phyloP scores from a whole-genome alignment of 2,113 vertebrate genomes.

The Oryzias melastigma region DNA sequence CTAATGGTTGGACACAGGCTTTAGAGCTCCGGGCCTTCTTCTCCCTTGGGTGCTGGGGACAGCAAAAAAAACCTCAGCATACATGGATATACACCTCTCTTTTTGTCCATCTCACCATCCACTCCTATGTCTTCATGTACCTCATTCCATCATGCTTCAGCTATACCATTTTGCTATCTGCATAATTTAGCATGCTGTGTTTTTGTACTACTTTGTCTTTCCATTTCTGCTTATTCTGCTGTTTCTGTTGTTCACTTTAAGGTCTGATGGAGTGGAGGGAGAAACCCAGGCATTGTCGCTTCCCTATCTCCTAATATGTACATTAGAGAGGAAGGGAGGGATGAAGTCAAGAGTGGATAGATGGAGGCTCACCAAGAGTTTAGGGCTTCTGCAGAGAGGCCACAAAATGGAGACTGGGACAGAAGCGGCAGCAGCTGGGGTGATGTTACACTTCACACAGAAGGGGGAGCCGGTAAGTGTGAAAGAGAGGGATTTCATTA shows the following conservation, averaged over 20 bases:
- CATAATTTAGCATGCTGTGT: slow-evolving; percentile 76
- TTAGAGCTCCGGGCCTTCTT: slow-evolving; percentile 54
- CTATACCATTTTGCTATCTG: slow-evolving; percentile 62
- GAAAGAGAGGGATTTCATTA: slow-evolving; percentile 51
- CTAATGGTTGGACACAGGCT: slow-evolving; percentile 7
- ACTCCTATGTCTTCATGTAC: slow-evolving; percentile 50
- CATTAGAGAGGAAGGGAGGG: slow-evolving; percentile 26
- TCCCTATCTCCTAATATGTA: slow-evolving; percentile 57
- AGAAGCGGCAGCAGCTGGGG: slow-evolving; percentile 68
- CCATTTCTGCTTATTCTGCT: slow-evolving; percentile 61
- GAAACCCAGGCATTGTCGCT: slow-evolving; percentile 57
- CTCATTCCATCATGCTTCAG: slow-evolving; percentile 53
- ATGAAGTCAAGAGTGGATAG: slow-evolving; percentile 44
- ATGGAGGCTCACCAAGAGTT: slow-evolving; percentile 21
- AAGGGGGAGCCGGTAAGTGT: slow-evolving; percentile 36
- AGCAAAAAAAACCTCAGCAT: slow-evolving; percentile 54
- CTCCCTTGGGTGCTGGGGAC: slow-evolving; percentile 69
- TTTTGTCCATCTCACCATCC: slow-evolving; percentile 61
- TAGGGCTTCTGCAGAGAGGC: slow-evolving; percentile 56
- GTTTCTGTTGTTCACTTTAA: slow-evolving; percentile 60
- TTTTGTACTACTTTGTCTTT: slow-evolving; percentile 66
- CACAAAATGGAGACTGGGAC: slow-evolving; percentile 75
- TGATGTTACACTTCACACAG: slow-evolving; percentile 58
- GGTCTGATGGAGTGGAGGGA: slow-evolving; percentile 52
- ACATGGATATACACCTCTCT: slow-evolving; percentile 33